Base-by-base conservation (phyloP, 2,113 vertebrate species). In the Sialia sialis region DNA sequence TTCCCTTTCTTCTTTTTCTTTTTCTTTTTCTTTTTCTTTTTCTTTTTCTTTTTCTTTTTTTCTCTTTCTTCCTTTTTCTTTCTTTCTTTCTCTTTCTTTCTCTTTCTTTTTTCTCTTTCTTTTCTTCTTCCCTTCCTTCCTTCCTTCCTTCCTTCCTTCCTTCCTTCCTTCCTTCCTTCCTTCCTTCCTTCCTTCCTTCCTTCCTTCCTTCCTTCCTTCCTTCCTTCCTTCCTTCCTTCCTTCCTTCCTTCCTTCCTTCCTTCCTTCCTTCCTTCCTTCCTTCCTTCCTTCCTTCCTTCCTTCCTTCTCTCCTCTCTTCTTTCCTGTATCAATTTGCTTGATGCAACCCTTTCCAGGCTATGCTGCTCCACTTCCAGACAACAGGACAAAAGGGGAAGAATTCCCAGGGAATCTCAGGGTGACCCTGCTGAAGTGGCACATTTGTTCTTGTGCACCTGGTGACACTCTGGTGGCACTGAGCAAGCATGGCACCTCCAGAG, bases 11-110 rank as follows among this genome's bases (percentile, higher is more conserved):
- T 20, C 6, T 5, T 27, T 16, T 23, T 4, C 14, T 4, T 21
- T 27, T 9, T 4, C 5, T 1, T 19, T 3, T 2, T 6, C 9
- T 3, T 46, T 13, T 3, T 4, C 4, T 2, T 2, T 17, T 3
- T 7, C 4, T 3, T 1, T 14, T 15, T 5, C 8, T 5, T 3
- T 11, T 12, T 25, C 4, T 3, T 2, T 16, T 13, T 17, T 4
- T 4, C 10, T 3, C 15, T 1, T 16, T 34, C 5, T 4, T 2
- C 2, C 2, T 15, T 19, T 44, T 9, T 6, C 19, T 6, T 9
- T 3, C 2, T 11, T 13, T 17, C 3, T 6, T 22, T 10, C n/a
- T 2, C 2, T 15, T 19, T 44, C 11, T 6, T 23, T 6, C 11
- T 3, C 2, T 11, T 13, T 17, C 3, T 6, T 22, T 10, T 10